Evolutionary conservation across 2,888 invertebrate genomes (phyloP), one percentile per base, ranked within the genome.

Genomic region (Ormia ochracea): DNA sequence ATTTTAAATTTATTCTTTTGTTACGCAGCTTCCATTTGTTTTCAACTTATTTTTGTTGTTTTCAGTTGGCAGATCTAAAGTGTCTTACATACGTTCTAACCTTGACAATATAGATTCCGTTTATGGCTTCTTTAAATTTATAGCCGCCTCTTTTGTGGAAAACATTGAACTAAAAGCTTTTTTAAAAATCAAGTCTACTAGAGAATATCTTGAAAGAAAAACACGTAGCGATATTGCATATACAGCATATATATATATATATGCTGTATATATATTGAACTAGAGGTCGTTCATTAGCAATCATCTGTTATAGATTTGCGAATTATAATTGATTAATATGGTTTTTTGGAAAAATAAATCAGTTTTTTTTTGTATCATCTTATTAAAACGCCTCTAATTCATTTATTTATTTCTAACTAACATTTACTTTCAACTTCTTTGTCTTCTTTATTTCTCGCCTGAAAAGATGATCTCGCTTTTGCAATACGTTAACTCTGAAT

Each of bases 401-500:
- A 28, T 28, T 28, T 28, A 28, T 28, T 28, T 28, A 28, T 28
- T n/a, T n/a, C 4, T 28, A 28, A 28, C 1, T 33, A 33, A 33
- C 23, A 50, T 50, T 26, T 26, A 56, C 28, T 45, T 36, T 63
- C 3, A 50, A 4, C 36, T 36, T 36, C 36, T 36, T 48, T n/a
- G 26, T 17, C 23, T 48, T 26, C 26, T 28, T 14, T 6, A 28
- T 26, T 12, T 45, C 21, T 45, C 12, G 10, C 12, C 10, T 14
- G 3, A 3, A 12, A 38, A 17, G 33, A 36, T 17, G 7, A 38
- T 28, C n/a, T 52, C 1, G n/a, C 3, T 48, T 33, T 66, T 14
- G 7, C 0, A 21, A 17, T 33, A 21, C 36, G 31, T 50, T 70
- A 38, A 41, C 61, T 52, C 61, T 72, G 61, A 61, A 61, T 19